Percentiles rank a stretch among this genome's conserved stretches.
Evolutionary conservation across 2,113 vertebrate genomes (phyloP).

Genomic region (Hyla sarda): DNA sequence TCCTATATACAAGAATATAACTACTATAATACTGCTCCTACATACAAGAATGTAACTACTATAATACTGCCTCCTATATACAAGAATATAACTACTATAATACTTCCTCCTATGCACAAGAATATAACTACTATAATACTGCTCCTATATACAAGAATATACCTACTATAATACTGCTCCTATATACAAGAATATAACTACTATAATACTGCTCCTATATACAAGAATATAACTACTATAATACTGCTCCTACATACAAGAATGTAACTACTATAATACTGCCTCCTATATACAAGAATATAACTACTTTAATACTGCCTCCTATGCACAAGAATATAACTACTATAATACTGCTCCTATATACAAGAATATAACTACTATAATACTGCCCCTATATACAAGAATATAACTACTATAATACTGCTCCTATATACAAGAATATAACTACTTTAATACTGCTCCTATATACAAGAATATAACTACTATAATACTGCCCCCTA

Average conservation of each 20-base stretch:
- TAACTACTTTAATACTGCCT: constrained; percentile 10
- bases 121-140: constrained; percentile 6
- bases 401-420: constrained; percentile 6
- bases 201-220: background rate
- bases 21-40: too few species aligned
- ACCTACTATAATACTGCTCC: constrained; percentile 8
- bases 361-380: constrained; percentile 10
- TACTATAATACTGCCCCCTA: background rate
- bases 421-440: background rate
- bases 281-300: background rate
- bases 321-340: too few species aligned
- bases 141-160: background rate
- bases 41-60: constrained; percentile 6
- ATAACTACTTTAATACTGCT: constrained; percentile 11
- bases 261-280: constrained; percentile 6
- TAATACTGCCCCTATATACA: too few species aligned
- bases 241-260: too few species aligned
- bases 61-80: background rate
- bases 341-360: background rate
- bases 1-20: background rate
- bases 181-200: constrained; percentile 6
- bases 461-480: too few species aligned
- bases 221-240: constrained; percentile 16
- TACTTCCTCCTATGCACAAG: too few species aligned
- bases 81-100: constrained; percentile 13